Percentiles rank a stretch among this genome's conserved stretches.
Evolutionary conservation across 1,140 invertebrate genomes (phyloP).

Genomic region (Drosophila sulfurigaster): DNA sequence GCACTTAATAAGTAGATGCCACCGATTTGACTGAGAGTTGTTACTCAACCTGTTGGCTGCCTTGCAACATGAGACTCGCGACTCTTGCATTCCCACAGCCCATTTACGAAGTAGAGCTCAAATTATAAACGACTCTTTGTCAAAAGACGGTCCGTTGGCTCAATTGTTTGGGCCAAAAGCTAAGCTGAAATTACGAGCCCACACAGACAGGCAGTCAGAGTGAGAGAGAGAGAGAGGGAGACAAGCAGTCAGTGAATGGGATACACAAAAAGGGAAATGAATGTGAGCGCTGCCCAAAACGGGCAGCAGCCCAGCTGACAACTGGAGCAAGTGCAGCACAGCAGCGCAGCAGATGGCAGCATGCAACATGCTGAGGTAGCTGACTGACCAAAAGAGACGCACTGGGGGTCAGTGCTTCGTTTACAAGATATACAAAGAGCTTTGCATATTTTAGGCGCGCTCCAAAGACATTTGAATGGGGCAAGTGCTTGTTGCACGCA

Average conservation of each 20-base stretch:
- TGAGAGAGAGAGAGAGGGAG: not conserved
- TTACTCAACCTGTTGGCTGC: no score
- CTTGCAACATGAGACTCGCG: no score
- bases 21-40: not conserved
- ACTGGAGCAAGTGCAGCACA: conserved; percentile 59
- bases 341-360: not conserved
- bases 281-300: conserved; percentile 40
- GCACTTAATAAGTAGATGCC: not conserved
- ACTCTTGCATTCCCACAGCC: conserved; percentile 1
- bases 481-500: conserved; percentile 65
- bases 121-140: conserved; percentile 29
- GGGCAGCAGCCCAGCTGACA: conserved; percentile 39
- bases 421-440: conserved; percentile 80
- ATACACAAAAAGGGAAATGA: not conserved
- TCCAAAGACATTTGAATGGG: conserved; percentile 75
- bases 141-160: not conserved
- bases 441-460: conserved; percentile 79
- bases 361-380: not conserved
- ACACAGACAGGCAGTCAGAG: conserved; percentile 39
- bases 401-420: conserved; percentile 72
- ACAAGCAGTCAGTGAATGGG: not conserved
- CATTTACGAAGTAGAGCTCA: not conserved
- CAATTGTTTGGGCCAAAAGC: conserved; percentile 39
- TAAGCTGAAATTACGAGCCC: conserved; percentile 63
- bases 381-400: not conserved